Conservation (phyloP, 2,888 invertebrate species). For the Bombylius discolor region DNA sequence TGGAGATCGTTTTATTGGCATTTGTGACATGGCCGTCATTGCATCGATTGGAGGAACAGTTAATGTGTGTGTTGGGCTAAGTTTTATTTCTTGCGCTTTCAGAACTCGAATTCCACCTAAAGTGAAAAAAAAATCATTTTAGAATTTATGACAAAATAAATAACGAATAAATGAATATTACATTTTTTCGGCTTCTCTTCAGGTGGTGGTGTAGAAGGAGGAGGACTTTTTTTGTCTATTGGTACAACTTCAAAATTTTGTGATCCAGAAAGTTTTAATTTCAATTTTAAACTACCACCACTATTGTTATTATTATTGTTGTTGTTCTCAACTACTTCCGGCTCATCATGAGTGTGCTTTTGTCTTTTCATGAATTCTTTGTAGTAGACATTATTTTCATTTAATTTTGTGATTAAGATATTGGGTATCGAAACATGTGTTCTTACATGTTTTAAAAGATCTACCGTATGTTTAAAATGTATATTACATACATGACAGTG, state of each 20-base stretch:
- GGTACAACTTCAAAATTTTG: slow-evolving; percentile 19
- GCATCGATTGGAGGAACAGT: slow-evolving; percentile 6
- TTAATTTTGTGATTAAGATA: slow-evolving; percentile 14
- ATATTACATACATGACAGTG: slow-evolving; percentile 18
- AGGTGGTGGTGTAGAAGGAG: not conserved
- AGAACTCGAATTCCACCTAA: slow-evolving; percentile 10
- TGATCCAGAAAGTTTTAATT: slow-evolving; percentile 17
- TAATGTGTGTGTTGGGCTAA: slow-evolving; percentile 11
- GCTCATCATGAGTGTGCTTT: not conserved
- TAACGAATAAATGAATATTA: not conserved
- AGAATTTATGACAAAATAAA: not conserved
- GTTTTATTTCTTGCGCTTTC: slow-evolving; percentile 17
- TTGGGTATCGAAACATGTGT: slow-evolving; percentile 17
- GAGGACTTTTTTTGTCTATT: slow-evolving; percentile 4
- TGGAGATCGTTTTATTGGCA: slow-evolving; percentile 3
- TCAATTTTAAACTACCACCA: slow-evolving; percentile 17
- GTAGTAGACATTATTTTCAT: slow-evolving; percentile 14
- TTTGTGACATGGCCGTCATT: slow-evolving; percentile 12
- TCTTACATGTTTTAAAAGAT: slow-evolving; percentile 15
- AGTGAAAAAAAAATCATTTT: not conserved
- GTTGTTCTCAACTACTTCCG: not conserved
- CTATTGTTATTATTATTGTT: not conserved
- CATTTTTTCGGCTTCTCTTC: not conserved
- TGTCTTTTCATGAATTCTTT: slow-evolving; percentile 11
- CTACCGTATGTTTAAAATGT: slow-evolving; percentile 17